phyloP scores from a whole-genome alignment of 2,113 vertebrate genomes.

The Grantiella picta region DNA sequence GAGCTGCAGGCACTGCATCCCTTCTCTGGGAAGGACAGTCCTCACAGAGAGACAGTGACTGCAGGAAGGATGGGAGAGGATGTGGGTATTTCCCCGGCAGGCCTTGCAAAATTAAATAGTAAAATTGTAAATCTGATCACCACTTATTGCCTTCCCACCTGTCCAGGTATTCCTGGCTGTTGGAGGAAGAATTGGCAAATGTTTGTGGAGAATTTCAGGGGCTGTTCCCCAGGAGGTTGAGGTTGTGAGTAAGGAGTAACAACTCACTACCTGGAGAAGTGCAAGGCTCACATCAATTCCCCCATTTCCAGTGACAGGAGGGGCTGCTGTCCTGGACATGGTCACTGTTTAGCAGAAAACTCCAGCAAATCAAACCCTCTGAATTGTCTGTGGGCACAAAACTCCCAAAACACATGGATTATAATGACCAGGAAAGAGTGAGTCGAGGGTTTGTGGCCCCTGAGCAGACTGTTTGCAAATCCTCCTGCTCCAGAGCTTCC shows the following conservation, averaged over 20 bases:
- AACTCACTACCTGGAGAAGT: fast-evolving
- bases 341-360: background rate
- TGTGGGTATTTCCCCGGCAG: background rate
- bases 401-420: fast-evolving
- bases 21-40: fast-evolving
- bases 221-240: fast-evolving
- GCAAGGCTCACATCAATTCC: fast-evolving
- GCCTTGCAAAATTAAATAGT: background rate
- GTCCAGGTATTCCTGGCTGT: background rate
- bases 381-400: background rate
- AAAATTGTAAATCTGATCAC: background rate
- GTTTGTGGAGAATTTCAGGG: background rate
- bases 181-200: background rate
- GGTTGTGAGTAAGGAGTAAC: background rate
- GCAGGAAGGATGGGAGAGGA: background rate
- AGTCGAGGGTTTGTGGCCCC: background rate
- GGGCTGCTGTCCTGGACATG: background rate
- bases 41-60: background rate
- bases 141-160: background rate
- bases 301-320: background rate
- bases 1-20: fast-evolving
- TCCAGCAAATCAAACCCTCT: background rate
- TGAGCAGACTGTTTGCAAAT: background rate
- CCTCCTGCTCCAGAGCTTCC: background rate
- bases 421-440: background rate